phyloP scores from a whole-genome alignment of 1,140 invertebrate genomes.

The Cotesia typhae region DNA sequence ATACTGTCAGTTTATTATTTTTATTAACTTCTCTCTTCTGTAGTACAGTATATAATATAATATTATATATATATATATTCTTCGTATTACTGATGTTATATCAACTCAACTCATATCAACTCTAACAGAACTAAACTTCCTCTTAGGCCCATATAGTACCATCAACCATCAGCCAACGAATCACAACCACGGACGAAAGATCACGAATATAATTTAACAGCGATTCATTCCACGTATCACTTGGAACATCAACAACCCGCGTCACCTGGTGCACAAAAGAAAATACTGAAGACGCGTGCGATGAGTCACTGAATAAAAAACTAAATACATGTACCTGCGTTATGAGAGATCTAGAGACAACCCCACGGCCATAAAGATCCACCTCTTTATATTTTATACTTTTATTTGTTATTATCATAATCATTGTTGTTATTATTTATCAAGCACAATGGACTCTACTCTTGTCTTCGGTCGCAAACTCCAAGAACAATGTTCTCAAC shows the following conservation, averaged over 20 bases:
- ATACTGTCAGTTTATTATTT: not conserved
- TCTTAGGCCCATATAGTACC: no score
- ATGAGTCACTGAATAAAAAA: constrained; percentile 19
- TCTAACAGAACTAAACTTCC: no score
- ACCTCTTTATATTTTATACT: constrained; percentile 1
- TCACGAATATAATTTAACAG: constrained; percentile 2
- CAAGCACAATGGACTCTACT: not conserved
- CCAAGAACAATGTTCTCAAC: no score
- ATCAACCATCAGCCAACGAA: not conserved
- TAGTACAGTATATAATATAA: no score
- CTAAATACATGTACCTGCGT: not conserved
- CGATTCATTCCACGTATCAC: constrained; percentile 18
- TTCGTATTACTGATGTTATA: no score
- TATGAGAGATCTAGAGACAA: constrained; percentile 2
- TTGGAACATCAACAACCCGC: not conserved
- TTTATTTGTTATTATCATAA: not conserved
- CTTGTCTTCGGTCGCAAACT: no score
- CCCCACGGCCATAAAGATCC: not conserved
- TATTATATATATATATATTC: no score
- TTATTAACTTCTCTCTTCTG: not conserved
- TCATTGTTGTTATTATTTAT: not conserved
- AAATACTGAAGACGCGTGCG: constrained; percentile 25
- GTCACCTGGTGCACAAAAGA: constrained; percentile 17
- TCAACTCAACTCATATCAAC: no score
- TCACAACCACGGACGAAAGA: not conserved